These are phyloP conservation scores for Formicarius rufipectus DNA, from an alignment of 2,113 vertebrate genomes.

Conservation along the genomic window DNA sequence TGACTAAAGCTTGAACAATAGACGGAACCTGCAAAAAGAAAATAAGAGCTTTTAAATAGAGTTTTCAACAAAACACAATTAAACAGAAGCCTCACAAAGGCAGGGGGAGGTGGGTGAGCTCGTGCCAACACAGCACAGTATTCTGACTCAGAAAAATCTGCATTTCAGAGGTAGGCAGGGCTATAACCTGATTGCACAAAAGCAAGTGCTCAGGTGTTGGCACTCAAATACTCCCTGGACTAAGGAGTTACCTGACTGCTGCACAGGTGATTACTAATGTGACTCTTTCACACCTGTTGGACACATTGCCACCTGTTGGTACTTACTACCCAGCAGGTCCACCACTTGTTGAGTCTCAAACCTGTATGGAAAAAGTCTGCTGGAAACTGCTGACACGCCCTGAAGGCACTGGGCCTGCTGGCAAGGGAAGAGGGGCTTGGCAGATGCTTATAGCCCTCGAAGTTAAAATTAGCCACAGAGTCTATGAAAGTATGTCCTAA, in stretches of 20 bases:
- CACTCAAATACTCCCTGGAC: neutral
- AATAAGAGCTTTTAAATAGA: neutral
- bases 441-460: neutral
- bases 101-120: neutral
- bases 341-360: neutral
- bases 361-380: neutral
- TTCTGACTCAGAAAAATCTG: neutral
- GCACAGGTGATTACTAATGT: neutral
- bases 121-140: neutral
- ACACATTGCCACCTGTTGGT: neutral
- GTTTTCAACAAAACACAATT: neutral
- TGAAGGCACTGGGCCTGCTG: neutral
- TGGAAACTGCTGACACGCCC: neutral
- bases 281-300: neutral
- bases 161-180: neutral
- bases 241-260: neutral
- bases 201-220: neutral
- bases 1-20: neutral
- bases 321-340: neutral
- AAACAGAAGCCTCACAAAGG: neutral
- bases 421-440: neutral
- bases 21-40: neutral
- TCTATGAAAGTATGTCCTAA: neutral
- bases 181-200: neutral
- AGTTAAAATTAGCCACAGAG: neutral